Base-by-base conservation (phyloP, 2,888 invertebrate genomes). In the Limnephilus lunatus region DNA sequence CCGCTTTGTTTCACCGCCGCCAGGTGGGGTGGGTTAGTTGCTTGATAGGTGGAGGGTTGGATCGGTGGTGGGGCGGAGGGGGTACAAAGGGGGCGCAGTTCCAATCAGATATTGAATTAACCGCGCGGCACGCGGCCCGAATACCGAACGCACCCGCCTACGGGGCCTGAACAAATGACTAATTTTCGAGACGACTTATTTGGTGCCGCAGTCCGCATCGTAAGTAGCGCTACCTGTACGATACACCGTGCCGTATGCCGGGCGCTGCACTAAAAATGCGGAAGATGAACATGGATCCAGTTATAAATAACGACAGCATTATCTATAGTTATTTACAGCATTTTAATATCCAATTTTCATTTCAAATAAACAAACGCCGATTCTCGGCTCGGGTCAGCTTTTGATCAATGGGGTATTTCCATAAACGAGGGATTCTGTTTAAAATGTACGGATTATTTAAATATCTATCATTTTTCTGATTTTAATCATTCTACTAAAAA, bases 31-130 rank as follows among this genome's bases (percentile, higher is more conserved):
- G 80, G 92, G 80, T 68, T 68, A 68, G 68, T 68, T 68, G 68
- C 68, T 68, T 68, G 68, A 92, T 88, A 25, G 30, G 83, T 81
- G 81, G 44, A 91, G 85, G 87, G 30, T 19, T 68, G n/a, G 53
- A 81, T 30, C 15, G 88, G 19, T 25, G 80, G 88, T 80, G 68
- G 88, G 68, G 48, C 53, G 39, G 39, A 15, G 82, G 53, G 82
- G 81, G 31, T 30, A 86, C 19, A 35, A 19, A 30, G 53, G 39
- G 88, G 88, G 92, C 39, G 81, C 88, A 86, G 53, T 90, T 91
- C 92, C 93, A 93, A 93, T 93, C 92, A 93, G 92, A 93, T 93
- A 93, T 93, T 93, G 93, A 93, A 93, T 93, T 93, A 93, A 91
- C 93, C 85, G 92, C 87, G 91, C 53, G 90, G 90, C 91, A 89